Evolutionary conservation across 2,888 invertebrate genomes (phyloP), one percentile per base, ranked within the genome.

Genomic region (Allygus modestus): DNA sequence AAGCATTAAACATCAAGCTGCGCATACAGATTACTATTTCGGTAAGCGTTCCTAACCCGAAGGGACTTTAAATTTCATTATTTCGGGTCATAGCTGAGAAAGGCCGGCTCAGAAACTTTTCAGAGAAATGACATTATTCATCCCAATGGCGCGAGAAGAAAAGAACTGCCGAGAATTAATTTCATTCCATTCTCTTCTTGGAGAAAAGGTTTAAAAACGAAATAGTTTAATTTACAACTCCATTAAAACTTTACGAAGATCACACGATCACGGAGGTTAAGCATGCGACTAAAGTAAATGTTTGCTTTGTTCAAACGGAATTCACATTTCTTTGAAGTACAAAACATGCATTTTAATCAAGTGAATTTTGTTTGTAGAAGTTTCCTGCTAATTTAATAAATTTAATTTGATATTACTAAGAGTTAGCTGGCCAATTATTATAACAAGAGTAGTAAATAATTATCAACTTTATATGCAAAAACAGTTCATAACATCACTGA

Each of bases 161-260:
- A 73, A 73, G 73, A 73, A 73, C 73, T 73, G 37, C 41, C 41
- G 41, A 15, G 43, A 73, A 73, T 73, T 73, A 73, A 73, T 73
- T 73, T 73, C 73, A 41, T 73, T 23, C 41, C 41, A 41, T 23
- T 73, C 73, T 41, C 20, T 41, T 23, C 41, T 28, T 2, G 69
- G 1, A n/a, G 12, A 69, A 65, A 41, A 73, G 23, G 73, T 37
- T 41, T 4, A 73, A 43, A 69, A 73, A 73, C 73, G 43, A 73
- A 73, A 43, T 41, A 43, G 43, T 41, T 73, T 41, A 7, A 73
- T 73, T 73, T 73, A 41, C 65, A 73, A 73, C 73, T 73, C 73
- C 41, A 73, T 73, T 73, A 73, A 73, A 73, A 73, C n/a, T 73
- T 73, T 9, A 12, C 4, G 41, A 41, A 73, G 41, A 65, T 31